A percentile compares a stretch with the other conserved stretches of the same genome.
Evolutionary conservation across 1,140 invertebrate species (phyloP).

Genomic region (Drosophila insularis): DNA sequence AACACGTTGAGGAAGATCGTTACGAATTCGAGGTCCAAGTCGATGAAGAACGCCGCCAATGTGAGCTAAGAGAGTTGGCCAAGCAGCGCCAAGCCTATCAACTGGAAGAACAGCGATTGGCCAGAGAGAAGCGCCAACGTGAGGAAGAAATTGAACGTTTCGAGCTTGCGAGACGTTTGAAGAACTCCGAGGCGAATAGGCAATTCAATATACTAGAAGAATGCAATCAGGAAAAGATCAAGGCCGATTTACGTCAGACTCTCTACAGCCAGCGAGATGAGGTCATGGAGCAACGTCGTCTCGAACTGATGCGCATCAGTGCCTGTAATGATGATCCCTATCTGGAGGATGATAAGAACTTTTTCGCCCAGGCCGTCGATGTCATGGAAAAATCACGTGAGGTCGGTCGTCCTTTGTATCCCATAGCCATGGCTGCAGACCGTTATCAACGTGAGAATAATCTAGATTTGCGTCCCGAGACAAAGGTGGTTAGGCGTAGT

Average conservation of each 20-base stretch:
- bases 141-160: conserved; percentile 49
- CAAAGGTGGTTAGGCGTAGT: conserved; percentile 34
- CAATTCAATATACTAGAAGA: conserved; percentile 24
- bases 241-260: conserved; percentile 18
- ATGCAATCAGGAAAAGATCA: not conserved
- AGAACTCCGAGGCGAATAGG: conserved; percentile 45
- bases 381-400: conserved; percentile 42
- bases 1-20: conserved; percentile 1
- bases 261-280: conserved; percentile 43
- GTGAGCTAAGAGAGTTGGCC: conserved; percentile 20
- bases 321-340: conserved; percentile 55
- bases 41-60: conserved; percentile 47
- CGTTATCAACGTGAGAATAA: conserved; percentile 43
- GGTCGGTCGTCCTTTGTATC: conserved; percentile 51
- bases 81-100: conserved; percentile 48
- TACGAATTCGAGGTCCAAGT: conserved; percentile 7
- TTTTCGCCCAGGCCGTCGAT: conserved; percentile 41
- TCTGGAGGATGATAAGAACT: conserved; percentile 52
- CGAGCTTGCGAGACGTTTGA: conserved; percentile 41
- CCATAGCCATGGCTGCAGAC: conserved; percentile 44
- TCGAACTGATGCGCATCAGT: conserved; percentile 44
- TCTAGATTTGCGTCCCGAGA: conserved; percentile 43
- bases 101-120: not conserved
- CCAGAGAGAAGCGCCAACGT: not conserved
- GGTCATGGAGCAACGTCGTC: conserved; percentile 30